phyloP scores from a whole-genome alignment of 2,888 invertebrate genomes.

The Bibio marci region DNA sequence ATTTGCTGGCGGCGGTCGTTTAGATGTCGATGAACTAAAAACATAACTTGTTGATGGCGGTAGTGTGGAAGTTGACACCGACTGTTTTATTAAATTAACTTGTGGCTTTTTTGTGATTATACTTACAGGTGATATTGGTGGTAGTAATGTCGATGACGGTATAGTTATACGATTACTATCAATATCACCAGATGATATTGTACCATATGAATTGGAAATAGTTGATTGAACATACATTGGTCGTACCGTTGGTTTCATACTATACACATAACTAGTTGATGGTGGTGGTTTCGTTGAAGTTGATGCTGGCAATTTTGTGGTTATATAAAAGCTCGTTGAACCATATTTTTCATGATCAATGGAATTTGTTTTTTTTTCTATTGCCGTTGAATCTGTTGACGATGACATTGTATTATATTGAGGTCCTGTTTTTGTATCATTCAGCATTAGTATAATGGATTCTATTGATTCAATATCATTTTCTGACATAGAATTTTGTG shows the following conservation, averaged over 20 bases:
- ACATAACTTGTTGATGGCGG: slow-evolving; percentile 33
- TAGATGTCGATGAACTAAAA: slow-evolving; percentile 20
- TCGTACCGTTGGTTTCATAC: slow-evolving; percentile 15
- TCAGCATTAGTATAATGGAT: slow-evolving; percentile 47
- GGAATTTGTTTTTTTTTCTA: neutral
- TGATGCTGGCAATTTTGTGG: slow-evolving; percentile 13
- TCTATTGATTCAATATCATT: slow-evolving; percentile 34
- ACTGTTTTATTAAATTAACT: neutral
- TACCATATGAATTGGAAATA: neutral
- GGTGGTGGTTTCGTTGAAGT: slow-evolving; percentile 10
- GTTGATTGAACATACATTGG: slow-evolving; percentile 4
- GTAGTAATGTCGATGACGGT: slow-evolving; percentile 1
- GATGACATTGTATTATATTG: slow-evolving; percentile 20
- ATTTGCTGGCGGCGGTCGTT: slow-evolving; percentile 5
- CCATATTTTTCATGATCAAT: slow-evolving; percentile 9
- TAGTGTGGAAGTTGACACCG: neutral
- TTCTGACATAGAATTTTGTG: slow-evolving; percentile 18
- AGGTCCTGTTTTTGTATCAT: slow-evolving; percentile 30
- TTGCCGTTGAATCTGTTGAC: slow-evolving; percentile 1
- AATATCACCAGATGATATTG: neutral
- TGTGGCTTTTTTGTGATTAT: slow-evolving; percentile 13
- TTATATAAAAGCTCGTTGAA: slow-evolving; percentile 12
- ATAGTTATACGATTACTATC: slow-evolving; percentile 7
- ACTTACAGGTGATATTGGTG: neutral
- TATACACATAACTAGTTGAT: slow-evolving; percentile 32